Evolutionary conservation across 92 coral and sea anemone species (phyloP).

Genomic region (Paragorgia papillata): DNA sequence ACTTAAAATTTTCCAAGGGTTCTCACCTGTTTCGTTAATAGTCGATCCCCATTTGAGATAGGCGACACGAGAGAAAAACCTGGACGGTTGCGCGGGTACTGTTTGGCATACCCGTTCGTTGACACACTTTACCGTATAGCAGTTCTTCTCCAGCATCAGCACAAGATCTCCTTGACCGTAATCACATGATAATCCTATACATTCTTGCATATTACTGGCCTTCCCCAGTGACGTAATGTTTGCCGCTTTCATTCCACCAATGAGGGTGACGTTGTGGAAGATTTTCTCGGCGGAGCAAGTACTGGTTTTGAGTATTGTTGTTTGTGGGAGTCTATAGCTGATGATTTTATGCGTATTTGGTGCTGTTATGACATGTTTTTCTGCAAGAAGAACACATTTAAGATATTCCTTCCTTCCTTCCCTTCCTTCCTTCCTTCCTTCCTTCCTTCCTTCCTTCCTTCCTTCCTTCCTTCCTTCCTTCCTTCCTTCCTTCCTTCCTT

Average conservation of each 20-base stretch:
- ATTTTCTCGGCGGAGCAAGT: constrained; percentile 92
- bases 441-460: background rate
- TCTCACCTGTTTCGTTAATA: constrained; percentile 97
- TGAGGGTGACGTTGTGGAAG: constrained; percentile 82
- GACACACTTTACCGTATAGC: constrained; percentile 82
- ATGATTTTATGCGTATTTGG: constrained; percentile 85
- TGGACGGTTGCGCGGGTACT: constrained; percentile 92
- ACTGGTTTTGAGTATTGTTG: constrained; percentile 88
- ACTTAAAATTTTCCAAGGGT: too few relatives aligned
- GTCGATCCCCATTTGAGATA: constrained; percentile 96
- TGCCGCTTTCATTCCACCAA: constrained; percentile 95
- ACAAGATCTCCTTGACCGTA: constrained; percentile 89
- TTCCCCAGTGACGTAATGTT: constrained; percentile 89
- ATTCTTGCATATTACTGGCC: constrained; percentile 93
- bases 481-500: background rate
- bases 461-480: background rate
- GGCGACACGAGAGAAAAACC: constrained; percentile 77
- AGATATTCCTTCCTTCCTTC: background rate
- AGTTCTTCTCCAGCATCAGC: constrained; percentile 82
- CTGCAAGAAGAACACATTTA: constrained; percentile 38
- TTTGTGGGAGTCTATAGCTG: constrained; percentile 86
- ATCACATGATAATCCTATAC: constrained; percentile 95
- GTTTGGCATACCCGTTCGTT: constrained; percentile 89
- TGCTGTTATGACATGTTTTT: constrained; percentile 69
- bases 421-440: background rate